Base-by-base conservation (phyloP, 2,888 invertebrate genomes). In the Plagodis pulveraria region DNA sequence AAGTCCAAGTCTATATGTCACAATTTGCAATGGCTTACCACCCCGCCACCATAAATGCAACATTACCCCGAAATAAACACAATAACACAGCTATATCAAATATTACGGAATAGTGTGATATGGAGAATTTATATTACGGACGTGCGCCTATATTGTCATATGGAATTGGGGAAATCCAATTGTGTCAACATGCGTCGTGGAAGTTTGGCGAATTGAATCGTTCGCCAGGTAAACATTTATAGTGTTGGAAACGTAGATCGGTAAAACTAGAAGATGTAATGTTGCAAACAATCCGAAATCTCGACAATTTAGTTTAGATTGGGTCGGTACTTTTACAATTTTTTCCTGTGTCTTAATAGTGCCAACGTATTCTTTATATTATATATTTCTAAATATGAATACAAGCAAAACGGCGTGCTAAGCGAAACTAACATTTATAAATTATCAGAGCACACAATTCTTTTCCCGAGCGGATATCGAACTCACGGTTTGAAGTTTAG, bases 91-190 rank as follows among this genome's bases (percentile, higher is more conserved):
- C 49, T 34, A 41, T 68, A 72, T 42, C 72, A 73, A 76, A 58
- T 59, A 59, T 62, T 58, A 65, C 35, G 49, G 63, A 50, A 36
- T 41, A 50, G 58, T 57, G 56, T 50, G 67, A 65, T 67, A 67
- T 55, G 59, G 49, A 54, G 60, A 81, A 80, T 83, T 77, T 81
- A 80, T 80, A 78, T 78, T 76, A 74, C 71, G 73, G 75, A 76
- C 76, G 78, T 76, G 75, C 68, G 73, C 72, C 70, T 74, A 76
- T 78, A 78, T 79, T 82, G 78, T 79, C 78, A 77, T 77, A 80
- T 77, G 76, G 73, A 83, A 84, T 83, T 82, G 83, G 86, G 83
- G 76, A 84, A 86, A 83, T 78, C 84, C 84, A 85, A 84, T 84
- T 81, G 82, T 78, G 77, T 79, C 80, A 78, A 80, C 77, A 73